Evolutionary conservation across 2,113 vertebrate genomes (phyloP), one percentile per base, ranked within the genome.

Genomic region (Bufo bufo): DNA sequence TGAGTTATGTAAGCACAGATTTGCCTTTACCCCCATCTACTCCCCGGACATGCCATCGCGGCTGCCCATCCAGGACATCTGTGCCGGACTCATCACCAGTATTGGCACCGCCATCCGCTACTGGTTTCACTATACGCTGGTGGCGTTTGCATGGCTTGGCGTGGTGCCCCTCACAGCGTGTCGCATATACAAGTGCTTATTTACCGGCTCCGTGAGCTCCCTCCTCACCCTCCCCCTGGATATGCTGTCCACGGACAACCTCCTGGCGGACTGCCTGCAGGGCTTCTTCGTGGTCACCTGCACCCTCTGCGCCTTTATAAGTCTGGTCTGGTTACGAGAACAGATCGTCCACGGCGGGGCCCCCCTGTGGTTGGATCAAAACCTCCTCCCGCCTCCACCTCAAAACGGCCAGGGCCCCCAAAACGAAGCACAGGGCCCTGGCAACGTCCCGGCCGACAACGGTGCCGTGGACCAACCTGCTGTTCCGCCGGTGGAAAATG

Each of bases 1-100:
- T 95, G 98, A 99, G 97, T 96, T 99, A 96, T 99, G 98, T 97
- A 99, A 99, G 94, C 98, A 99, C 96, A 96, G 98, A 96, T 99
- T 99, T 95, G 98, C 98, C 94, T 99, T 99, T 93, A 99, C 98
- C 90, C 98, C 98, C 96, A 99, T 99, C 94, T 99, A 99, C 94
- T 99, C 98, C 90, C 98, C 98, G 95, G 98, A 99, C 95, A 99
- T 99, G 98, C 98, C 98, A 92, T 98, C 98, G 59, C 94, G 98
- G 93, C 97, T 99, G 92, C 98, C 98, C 89, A 97, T 99, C 92
- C 98, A 99, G 95, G 98, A 99, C 93, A 99, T 99, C 92, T 99
- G 98, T 92, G 97, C 98, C 82, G 98, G 98, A 91, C 94, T 99
- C 93, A 96, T 99, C 91, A 99, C 98, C 1, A 99, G 98, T 94